Percentiles rank a stretch among this genome's conserved stretches.
phyloP scores from a whole-genome alignment of 1,140 invertebrate species.

The Drosophila nikananu region DNA sequence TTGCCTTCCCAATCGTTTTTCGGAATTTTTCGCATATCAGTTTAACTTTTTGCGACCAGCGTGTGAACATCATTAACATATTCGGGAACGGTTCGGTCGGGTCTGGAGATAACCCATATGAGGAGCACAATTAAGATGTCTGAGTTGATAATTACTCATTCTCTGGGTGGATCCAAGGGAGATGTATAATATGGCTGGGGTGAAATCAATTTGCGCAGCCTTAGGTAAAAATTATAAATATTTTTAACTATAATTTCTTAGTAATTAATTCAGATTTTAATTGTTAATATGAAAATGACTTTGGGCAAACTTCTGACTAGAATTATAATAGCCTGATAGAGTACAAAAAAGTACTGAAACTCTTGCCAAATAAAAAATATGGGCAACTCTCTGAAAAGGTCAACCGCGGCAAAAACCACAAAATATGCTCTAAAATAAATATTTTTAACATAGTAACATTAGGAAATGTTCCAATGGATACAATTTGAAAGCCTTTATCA shows the following conservation, averaged over 20 bases:
- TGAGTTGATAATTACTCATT: slow-evolving; percentile 28
- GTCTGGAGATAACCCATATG: slow-evolving; percentile 9
- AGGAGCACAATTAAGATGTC: slow-evolving; percentile 35
- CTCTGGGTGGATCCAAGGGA: background rate
- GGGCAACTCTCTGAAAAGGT: no score
- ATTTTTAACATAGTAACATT: no score
- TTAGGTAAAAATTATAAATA: background rate
- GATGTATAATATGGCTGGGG: background rate
- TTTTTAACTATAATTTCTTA: background rate
- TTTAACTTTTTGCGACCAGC: slow-evolving; percentile 55
- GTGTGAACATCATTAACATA: slow-evolving; percentile 63
- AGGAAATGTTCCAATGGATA: no score
- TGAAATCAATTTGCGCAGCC: background rate
- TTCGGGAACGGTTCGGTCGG: slow-evolving; percentile 3
- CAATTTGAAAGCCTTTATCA: no score
- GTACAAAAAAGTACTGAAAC: no score
- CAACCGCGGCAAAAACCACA: no score
- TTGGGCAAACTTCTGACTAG: no score
- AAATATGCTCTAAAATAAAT: no score
- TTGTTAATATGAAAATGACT: no score
- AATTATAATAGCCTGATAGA: no score
- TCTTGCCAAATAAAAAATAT: background rate
- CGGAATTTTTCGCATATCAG: slow-evolving; percentile 49
- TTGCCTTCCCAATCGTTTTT: slow-evolving; percentile 11
- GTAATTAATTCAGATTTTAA: background rate